Base-by-base conservation (phyloP, 2,888 invertebrate genomes). In the Chymomyza procnemis region DNA sequence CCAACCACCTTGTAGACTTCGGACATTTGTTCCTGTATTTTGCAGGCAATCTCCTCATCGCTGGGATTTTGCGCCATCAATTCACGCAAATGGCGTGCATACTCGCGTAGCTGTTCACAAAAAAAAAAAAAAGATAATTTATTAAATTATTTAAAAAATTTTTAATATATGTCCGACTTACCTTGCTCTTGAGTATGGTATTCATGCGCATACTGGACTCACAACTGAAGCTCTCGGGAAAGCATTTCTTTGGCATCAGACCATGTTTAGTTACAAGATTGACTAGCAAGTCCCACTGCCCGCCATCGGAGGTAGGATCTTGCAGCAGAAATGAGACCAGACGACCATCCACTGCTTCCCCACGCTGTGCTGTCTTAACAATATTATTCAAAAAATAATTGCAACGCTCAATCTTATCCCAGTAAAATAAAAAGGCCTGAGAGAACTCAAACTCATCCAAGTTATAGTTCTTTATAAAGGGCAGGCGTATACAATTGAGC, bases 391-490 rank as follows among this genome's bases (percentile, higher is more conserved):
- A 91, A 91, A 96, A 96, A 90, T 94, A 97, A 90, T 97, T 96
- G 73, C 95, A 94, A 6, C 97, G 92, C 90, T 97, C 97, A 71
- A 97, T 94, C 93, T 97, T 97, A 87, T 97, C 97, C 96, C 97
- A 97, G 91, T 96, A 97, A 92, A 96, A 97, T 8, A 97, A 92
- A 90, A 97, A 95, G 56, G 92, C 94, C 90, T 97, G 97, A 55
- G 97, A 97, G 89, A 97, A 97, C 90, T 97, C 97, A 90, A 97
- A 97, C 89, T 97, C 97, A 65, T 97, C 97, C 71, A 97, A 89
- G 81, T 94, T 94, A 85, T 94, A 93, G 67, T 94, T 93, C 91
- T 96, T 97, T 93, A 96, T 95, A 87, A 97, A 96, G 1, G 96
- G 96, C 81, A 96, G 91, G 71, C 97, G 93, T 88, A 97, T 95